A percentile compares a stretch with the other conserved stretches of the same genome.
Conservation (phyloP, 2,888 invertebrate species). For the Pterostichus niger region DNA sequence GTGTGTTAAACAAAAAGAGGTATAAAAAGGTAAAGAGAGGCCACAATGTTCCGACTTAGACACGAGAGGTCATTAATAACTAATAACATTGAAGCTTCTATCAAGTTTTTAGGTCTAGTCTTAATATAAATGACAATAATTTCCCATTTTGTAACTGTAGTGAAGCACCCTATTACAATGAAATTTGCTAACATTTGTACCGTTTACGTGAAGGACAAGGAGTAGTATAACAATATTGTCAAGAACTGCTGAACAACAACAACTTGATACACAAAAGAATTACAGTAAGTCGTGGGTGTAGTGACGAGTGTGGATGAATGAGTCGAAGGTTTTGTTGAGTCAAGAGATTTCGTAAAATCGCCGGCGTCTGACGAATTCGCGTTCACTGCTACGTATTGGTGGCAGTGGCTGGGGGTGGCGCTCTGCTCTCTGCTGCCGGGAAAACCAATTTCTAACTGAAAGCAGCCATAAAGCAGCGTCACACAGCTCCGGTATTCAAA, state of each 20-base stretch:
- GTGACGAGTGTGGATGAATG: not conserved
- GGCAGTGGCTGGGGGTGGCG: not conserved
- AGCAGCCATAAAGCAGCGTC: slow-evolving; percentile 39
- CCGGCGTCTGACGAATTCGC: slow-evolving; percentile 37
- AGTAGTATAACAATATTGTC: too few relatives aligned
- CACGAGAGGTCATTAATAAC: too few relatives aligned
- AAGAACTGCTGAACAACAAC: not conserved
- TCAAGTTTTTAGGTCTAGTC: too few relatives aligned
- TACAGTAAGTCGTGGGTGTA: not conserved
- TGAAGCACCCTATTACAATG: too few relatives aligned
- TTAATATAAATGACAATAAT: too few relatives aligned
- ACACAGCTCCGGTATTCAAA: slow-evolving; percentile 12
- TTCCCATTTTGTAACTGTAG: too few relatives aligned
- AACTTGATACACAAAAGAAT: not conserved
- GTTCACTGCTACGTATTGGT: slow-evolving; percentile 14
- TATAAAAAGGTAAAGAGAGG: too few relatives aligned
- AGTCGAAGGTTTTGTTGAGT: not conserved
- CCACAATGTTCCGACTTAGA: too few relatives aligned
- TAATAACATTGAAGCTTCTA: too few relatives aligned
- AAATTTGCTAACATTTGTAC: too few relatives aligned
- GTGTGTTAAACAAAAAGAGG: too few relatives aligned
- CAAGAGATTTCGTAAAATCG: slow-evolving; percentile 16
- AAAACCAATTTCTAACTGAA: slow-evolving; percentile 41
- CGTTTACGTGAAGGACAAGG: too few relatives aligned
- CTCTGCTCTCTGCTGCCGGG: not conserved